Base-by-base conservation (phyloP, 2,888 invertebrate species). In the Ornithoptera priamus region DNA sequence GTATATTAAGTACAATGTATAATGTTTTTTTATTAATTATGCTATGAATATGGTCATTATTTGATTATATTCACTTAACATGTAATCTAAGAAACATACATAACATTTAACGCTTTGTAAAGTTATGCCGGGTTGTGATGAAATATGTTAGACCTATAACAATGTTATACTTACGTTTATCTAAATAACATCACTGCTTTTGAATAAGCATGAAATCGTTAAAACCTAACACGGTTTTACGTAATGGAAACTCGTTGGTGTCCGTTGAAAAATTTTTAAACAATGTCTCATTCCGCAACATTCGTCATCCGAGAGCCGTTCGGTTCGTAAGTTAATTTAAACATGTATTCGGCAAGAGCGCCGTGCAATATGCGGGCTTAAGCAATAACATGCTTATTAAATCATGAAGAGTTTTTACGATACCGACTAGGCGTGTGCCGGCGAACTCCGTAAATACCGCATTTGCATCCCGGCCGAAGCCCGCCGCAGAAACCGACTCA, bases 401-500 rank as follows among this genome's bases (percentile, higher is more conserved):
- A 67, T 71, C 81, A 81, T 78, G 78, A 81, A 79, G 75, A 77
- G 82, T 86, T 85, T 85, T 83, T 82, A 83, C 70, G 74, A 75
- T 73, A 75, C 74, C 72, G 73, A 71, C 81, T 81, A 87, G 89
- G 86, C 89, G 88, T 89, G 89, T 87, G 88, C 88, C 87, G 81
- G 79, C 82, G 77, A 81, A 85, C 84, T 85, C 81, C 87, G 85
- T 87, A 87, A 89, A 87, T 89, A 88, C 77, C 83, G 80, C 86
- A 91, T 92, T 91, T 92, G 90, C 90, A 91, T 91, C 86, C 81
- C 85, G 80, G 81, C 79, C 86, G 86, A 84, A 81, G 85, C 84
- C 80, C 84, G 86, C 88, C 88, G 85, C 90, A 87, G 82, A 89
- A 89, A 88, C 88, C 86, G 70, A 77, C 75, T 89, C 90, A 91